Evolutionary conservation across 2,113 vertebrate species (phyloP).

Genomic region (Prietella phreatophila): DNA sequence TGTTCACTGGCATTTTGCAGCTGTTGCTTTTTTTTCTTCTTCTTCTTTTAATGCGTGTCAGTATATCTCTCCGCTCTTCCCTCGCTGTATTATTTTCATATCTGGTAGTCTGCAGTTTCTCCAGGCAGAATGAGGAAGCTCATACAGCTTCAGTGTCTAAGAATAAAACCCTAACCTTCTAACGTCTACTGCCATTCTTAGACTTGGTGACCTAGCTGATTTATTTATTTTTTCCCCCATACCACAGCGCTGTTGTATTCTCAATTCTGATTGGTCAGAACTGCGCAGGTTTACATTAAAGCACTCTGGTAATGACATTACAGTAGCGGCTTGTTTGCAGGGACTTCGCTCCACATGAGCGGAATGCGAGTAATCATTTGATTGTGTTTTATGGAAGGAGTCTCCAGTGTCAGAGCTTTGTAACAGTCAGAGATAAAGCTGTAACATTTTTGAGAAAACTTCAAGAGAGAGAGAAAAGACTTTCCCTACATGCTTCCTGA

Average conservation of each 20-base stretch:
- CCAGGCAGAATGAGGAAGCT: slow-evolving; percentile 1
- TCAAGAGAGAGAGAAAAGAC: not conserved
- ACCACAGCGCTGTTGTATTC: not conserved
- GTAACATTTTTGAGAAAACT: no score
- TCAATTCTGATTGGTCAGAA: not conserved
- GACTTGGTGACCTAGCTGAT: not conserved
- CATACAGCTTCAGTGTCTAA: slow-evolving; percentile 8
- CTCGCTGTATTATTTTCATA: slow-evolving; percentile 22
- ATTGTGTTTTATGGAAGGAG: not conserved
- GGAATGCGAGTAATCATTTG: not conserved
- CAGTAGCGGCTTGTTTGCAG: not conserved
- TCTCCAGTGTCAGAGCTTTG: not conserved
- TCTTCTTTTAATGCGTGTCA: not conserved
- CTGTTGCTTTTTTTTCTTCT: not conserved
- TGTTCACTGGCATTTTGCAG: slow-evolving; percentile 36
- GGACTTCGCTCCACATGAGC: not conserved
- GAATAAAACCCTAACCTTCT: not conserved
- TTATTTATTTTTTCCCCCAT: not conserved
- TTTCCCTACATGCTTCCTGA: not conserved
- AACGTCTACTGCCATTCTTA: not conserved
- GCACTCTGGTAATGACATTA: not conserved
- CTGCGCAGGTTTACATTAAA: not conserved
- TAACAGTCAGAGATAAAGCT: not conserved
- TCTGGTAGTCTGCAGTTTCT: slow-evolving; percentile 17
- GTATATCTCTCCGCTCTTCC: slow-evolving; percentile 38